Evolutionary conservation across 1,140 invertebrate species (phyloP), one percentile per base, ranked within the genome.

Genomic region (Harpegnathos saltator): DNA sequence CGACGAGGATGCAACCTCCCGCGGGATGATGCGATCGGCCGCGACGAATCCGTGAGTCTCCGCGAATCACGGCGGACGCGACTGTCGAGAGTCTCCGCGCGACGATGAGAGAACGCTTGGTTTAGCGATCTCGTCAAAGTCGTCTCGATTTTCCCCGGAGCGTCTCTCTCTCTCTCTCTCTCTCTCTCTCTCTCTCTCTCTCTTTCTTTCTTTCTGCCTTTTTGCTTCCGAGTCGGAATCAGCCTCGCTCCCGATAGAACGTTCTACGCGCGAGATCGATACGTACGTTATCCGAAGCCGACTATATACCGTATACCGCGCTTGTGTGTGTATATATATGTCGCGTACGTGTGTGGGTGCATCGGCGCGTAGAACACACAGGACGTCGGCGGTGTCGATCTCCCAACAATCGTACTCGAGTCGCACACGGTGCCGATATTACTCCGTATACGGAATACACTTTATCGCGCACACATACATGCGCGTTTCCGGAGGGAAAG

Each of bases 221-320:
- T 44, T 44, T 44, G 38, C 50, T 74, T 38, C n/a, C 44, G 15
- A 14, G 11, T n/a, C 69, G 19, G 69, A 26, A 44, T 73, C 33
- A 61, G 54, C 48, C 26, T 56, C 61, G 38, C 33, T 33, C 33
- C 66, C 54, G 83, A 66, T 85, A 44, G 77, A 44, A 0, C 85
- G 84, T 86, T 90, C 86, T 85, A 69, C 83, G 78, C 81, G 77
- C 83, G 81, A 86, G 89, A 93, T 92, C 92, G 91, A 92, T 92
- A 92, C 88, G 87, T 9, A 44, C 85, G 89, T 91, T 87, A 86
- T 89, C 90, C 90, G 87, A 92, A 92, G 91, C 92, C 91, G 91
- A 92, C 29, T 5, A 5, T 33, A 33, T 33, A 92, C 89, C 90
- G 85, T 90, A 87, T 86, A n/a, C n/a, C n/a, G 88, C 59, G 38